phyloP scores from a whole-genome alignment of 2,113 vertebrate species.

The Trochalopteron elliotii region DNA sequence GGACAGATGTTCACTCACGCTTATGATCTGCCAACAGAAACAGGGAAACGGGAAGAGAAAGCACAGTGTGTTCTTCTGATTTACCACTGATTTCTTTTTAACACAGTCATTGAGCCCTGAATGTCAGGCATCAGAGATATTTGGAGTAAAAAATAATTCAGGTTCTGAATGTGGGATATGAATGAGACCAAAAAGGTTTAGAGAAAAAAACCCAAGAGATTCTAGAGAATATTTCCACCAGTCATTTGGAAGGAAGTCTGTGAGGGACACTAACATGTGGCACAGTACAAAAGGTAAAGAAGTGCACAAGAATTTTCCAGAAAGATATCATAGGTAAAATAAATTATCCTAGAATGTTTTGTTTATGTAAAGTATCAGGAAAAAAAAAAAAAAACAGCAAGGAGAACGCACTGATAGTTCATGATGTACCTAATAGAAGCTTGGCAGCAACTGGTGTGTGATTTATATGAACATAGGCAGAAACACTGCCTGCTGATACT shows the following conservation, averaged over 20 bases:
- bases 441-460: constrained; percentile 48
- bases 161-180: not conserved
- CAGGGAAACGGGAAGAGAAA: not conserved
- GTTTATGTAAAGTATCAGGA: not conserved
- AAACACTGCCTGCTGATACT: constrained; percentile 51
- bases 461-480: constrained; percentile 35
- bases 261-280: not conserved
- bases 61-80: not conserved
- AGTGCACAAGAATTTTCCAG: not conserved
- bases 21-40: not conserved
- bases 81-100: not conserved
- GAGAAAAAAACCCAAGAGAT: not conserved
- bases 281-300: not conserved
- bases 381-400: not conserved
- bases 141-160: not conserved
- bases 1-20: not conserved
- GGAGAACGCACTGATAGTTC: not conserved
- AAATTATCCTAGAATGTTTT: not conserved
- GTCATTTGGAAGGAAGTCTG: not conserved
- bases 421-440: not conserved
- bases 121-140: not conserved
- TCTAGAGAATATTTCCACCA: not conserved
- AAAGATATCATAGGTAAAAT: not conserved
- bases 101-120: not conserved
- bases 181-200: not conserved